Conservation (phyloP, 2,797 vertebrate genomes). For the Periophthalmus magnuspinnatus region DNA sequence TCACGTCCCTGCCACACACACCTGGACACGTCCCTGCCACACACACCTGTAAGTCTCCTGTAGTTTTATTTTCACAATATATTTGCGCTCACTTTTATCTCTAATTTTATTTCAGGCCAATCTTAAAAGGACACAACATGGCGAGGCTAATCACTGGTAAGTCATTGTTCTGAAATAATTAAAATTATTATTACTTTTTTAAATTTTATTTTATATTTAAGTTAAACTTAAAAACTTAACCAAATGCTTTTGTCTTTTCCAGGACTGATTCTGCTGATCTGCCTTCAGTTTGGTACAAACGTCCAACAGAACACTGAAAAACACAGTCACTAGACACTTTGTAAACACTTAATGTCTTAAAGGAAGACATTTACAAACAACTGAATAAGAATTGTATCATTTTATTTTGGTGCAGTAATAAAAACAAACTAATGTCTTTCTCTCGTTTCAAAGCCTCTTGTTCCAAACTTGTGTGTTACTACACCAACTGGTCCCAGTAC, state of each 20-base stretch:
- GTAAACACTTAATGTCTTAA: not conserved
- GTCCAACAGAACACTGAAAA: not conserved
- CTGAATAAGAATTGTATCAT: no score
- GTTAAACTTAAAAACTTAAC: not conserved
- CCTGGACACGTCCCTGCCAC: constrained; percentile 11
- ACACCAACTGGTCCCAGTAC: constrained; percentile 82
- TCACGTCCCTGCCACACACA: no score
- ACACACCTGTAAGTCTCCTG: not conserved
- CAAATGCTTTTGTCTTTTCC: constrained; percentile 5
- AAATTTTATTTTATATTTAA: not conserved
- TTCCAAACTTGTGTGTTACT: constrained; percentile 82
- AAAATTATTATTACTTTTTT: not conserved
- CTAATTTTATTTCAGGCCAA: constrained; percentile 18
- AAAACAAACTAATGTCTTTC: not conserved
- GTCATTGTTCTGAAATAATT: not conserved
- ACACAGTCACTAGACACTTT: not conserved
- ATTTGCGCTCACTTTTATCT: not conserved
- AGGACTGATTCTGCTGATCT: constrained; percentile 58
- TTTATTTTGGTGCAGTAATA: no score
- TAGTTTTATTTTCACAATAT: no score
- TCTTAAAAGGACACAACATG: constrained; percentile 33
- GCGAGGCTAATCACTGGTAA: constrained; percentile 53
- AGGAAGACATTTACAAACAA: no score
- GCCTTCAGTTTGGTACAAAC: constrained; percentile 58
- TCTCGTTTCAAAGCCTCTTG: constrained; percentile 62